Conservation (phyloP, 2,113 vertebrate species). For the Grus americana region DNA sequence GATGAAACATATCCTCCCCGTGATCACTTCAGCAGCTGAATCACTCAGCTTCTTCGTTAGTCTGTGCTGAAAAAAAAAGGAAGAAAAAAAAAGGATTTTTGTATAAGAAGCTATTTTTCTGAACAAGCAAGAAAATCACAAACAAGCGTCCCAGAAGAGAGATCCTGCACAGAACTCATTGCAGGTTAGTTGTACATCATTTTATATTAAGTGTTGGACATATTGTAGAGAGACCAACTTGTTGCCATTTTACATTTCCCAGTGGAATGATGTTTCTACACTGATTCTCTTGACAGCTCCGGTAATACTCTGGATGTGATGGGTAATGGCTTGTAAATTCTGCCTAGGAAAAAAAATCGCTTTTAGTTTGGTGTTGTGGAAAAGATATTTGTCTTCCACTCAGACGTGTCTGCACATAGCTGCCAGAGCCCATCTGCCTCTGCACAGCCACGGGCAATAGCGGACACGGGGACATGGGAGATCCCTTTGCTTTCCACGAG, state of each 20-base stretch:
- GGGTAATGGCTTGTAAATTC: conserved; percentile 39
- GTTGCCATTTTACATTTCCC: conserved; percentile 30
- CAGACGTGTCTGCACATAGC: not conserved
- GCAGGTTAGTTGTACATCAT: conserved; percentile 50
- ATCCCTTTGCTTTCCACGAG: not conserved
- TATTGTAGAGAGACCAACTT: conserved; percentile 1
- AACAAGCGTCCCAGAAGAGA: not conserved
- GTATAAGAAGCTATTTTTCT: not conserved
- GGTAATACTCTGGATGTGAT: not conserved
- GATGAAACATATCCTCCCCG: not conserved
- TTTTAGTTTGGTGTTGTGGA: not conserved
- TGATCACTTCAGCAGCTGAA: not conserved
- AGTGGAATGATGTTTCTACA: not conserved
- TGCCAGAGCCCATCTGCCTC: not conserved
- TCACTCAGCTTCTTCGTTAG: not conserved
- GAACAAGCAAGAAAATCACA: not conserved
- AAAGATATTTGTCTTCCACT: not conserved
- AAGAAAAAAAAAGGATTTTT: not conserved
- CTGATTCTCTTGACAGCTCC: conserved; percentile 8
- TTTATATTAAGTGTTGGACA: conserved; percentile 35
- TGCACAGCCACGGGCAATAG: not conserved
- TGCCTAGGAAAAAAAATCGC: not conserved
- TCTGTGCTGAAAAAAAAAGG: not conserved
- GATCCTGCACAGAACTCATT: not conserved
- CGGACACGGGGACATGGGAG: accelerated